Evolutionary conservation across 2,113 vertebrate species (phyloP).

Genomic region (Pluvialis apricaria): DNA sequence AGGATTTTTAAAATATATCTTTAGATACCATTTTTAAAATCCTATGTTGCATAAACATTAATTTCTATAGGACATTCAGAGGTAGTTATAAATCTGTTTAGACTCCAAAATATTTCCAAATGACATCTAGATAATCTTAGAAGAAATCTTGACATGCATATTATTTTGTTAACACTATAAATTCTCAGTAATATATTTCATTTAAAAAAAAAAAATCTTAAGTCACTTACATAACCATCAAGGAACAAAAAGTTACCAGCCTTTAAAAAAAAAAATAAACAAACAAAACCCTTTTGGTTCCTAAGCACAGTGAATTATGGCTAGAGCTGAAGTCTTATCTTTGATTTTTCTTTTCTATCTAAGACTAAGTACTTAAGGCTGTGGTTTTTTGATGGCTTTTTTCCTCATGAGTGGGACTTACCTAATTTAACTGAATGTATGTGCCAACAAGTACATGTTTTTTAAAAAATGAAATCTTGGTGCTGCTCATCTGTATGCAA

Average conservation of each 20-base stretch:
- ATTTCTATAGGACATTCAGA: background rate
- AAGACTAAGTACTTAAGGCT: background rate
- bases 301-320: background rate
- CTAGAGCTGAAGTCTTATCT: background rate
- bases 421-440: background rate
- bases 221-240: background rate
- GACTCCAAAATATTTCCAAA: background rate
- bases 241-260: background rate
- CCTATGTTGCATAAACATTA: background rate
- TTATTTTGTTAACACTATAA: background rate
- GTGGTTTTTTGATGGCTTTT: background rate
- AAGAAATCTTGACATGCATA: background rate
- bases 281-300: background rate
- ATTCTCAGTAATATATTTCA: background rate
- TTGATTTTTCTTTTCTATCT: background rate
- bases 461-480: background rate
- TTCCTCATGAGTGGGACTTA: background rate
- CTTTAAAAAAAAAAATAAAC: background rate
- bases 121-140: background rate
- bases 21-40: background rate
- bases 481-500: background rate
- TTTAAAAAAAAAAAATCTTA: background rate
- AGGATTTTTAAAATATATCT: background rate
- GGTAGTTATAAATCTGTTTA: background rate
- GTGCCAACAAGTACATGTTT: background rate